Evolutionary conservation across 2,888 invertebrate species (phyloP).

Genomic region (Euphydryas editha): DNA sequence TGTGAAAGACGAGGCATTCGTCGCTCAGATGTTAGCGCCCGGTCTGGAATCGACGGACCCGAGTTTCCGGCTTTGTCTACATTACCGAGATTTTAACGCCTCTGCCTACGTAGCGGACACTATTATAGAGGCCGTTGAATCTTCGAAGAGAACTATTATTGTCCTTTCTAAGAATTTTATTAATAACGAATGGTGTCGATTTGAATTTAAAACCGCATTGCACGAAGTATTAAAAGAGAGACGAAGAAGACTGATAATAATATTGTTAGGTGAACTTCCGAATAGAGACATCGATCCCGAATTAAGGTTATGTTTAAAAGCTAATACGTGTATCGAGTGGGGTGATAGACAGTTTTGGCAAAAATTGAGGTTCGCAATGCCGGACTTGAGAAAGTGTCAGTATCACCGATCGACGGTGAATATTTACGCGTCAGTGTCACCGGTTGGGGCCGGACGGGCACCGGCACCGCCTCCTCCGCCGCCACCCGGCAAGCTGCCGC

Average conservation of each 20-base stretch:
- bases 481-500: constrained; percentile 85
- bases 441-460: constrained; percentile 81
- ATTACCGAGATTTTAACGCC: constrained; percentile 95
- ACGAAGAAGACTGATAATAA: constrained; percentile 93
- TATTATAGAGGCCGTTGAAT: constrained; percentile 95
- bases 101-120: constrained; percentile 96
- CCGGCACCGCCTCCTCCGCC: constrained; percentile 85
- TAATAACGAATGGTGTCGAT: constrained; percentile 97
- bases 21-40: constrained; percentile 93
- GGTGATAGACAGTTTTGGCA: constrained; percentile 98
- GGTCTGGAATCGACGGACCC: constrained; percentile 92
- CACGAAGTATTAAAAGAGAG: constrained; percentile 95
- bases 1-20: constrained; percentile 95
- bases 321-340: constrained; percentile 96
- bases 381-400: constrained; percentile 88
- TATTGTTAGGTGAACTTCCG: constrained; percentile 94
- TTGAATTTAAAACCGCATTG: constrained; percentile 97
- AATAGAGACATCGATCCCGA: constrained; percentile 95
- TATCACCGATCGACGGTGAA: constrained; percentile 87
- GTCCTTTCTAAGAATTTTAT: constrained; percentile 96
- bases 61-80: constrained; percentile 93
- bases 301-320: constrained; percentile 93
- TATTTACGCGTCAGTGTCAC: constrained; percentile 87
- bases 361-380: constrained; percentile 95
- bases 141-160: constrained; percentile 94